These are phyloP conservation scores for Herpetotheres cachinnans DNA, from an alignment of 2,113 vertebrate genomes.

Conservation along the genomic window DNA sequence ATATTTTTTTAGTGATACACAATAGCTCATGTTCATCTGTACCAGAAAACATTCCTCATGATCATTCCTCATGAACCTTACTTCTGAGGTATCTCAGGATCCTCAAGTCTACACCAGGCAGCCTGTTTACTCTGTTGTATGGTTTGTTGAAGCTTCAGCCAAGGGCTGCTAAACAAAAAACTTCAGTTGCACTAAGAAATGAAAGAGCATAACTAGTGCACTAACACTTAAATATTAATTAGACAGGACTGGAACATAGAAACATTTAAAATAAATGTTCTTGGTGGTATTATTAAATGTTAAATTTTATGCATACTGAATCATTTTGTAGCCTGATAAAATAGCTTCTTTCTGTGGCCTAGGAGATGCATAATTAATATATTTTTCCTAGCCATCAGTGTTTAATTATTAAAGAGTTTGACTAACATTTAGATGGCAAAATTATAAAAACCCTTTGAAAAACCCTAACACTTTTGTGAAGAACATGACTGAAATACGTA, in stretches of 20 bases:
- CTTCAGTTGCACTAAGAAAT: background rate
- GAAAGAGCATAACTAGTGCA: background rate
- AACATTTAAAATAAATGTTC: constrained; percentile 39
- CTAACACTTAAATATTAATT: constrained; percentile 56
- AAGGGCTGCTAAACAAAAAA: background rate
- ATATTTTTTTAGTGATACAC: background rate
- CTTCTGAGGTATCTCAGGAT: background rate
- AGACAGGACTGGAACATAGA: constrained; percentile 23
- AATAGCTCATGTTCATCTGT: background rate
- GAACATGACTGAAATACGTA: background rate
- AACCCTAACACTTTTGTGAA: background rate
- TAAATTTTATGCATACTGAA: constrained; percentile 21
- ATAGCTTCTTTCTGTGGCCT: background rate
- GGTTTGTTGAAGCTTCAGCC: background rate
- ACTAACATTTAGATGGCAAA: constrained; percentile 44
- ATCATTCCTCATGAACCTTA: background rate
- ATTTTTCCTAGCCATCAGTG: constrained; percentile 8
- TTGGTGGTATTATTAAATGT: background rate
- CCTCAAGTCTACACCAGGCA: background rate
- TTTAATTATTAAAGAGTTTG: constrained; percentile 56
- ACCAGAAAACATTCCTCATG: background rate
- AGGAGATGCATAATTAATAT: constrained; percentile 59
- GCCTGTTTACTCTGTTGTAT: background rate
- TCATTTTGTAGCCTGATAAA: constrained; percentile 25
- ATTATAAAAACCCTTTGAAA: constrained; percentile 27